Evolutionary conservation across 2,797 vertebrate species (phyloP).

Genomic region (Lepilemur septentrionalis): DNA sequence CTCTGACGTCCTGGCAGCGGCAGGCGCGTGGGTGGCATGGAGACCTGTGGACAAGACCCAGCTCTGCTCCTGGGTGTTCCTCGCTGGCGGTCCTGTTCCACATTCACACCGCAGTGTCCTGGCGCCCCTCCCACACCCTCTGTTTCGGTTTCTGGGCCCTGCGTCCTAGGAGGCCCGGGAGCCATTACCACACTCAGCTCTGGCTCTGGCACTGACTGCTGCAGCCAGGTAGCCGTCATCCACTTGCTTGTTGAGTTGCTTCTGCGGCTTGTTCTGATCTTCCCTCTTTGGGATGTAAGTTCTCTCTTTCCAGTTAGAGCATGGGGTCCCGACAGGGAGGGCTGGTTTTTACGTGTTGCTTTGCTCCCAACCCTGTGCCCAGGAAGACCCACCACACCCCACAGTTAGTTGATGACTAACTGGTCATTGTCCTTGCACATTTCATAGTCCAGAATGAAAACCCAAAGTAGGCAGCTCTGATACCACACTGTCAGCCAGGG

Average conservation of each 20-base stretch:
- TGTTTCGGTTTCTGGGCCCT: too few species aligned
- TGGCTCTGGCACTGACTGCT: too few species aligned
- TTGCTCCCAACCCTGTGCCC: not conserved
- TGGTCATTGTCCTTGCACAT: not conserved
- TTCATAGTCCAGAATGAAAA: not conserved
- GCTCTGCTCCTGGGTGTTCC: not conserved
- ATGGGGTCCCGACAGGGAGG: not conserved
- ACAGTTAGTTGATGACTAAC: not conserved
- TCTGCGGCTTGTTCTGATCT: not conserved
- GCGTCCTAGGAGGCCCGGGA: not conserved
- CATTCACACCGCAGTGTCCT: not conserved
- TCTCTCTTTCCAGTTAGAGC: not conserved
- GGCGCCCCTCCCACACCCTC: too few species aligned
- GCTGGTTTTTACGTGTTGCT: not conserved
- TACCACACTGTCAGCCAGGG: rapidly evolving
- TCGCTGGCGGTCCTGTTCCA: not conserved
- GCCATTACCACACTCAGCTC: not conserved
- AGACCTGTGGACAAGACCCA: not conserved
- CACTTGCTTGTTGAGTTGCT: not conserved
- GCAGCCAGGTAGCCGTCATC: too few species aligned
- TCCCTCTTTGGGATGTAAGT: not conserved
- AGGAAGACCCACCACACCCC: too few species aligned
- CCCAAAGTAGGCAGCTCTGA: not conserved
- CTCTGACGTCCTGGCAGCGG: not conserved
- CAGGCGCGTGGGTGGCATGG: too few species aligned